Evolutionary conservation across 2,113 vertebrate genomes (phyloP).

Genomic region (Plecotus auritus): DNA sequence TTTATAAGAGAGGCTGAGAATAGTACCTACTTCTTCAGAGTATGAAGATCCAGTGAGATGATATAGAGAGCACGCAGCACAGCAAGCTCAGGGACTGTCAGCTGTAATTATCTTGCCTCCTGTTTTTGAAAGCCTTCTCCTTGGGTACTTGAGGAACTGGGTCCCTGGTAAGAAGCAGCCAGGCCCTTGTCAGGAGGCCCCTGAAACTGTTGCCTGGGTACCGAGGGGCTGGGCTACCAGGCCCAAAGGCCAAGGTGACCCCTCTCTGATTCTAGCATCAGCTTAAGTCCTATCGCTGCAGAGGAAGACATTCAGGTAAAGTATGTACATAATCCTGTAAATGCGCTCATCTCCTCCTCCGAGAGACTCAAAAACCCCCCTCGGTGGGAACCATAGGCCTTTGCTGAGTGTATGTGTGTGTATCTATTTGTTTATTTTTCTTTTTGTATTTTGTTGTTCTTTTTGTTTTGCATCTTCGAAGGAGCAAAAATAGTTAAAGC

Average conservation of each 20-base stretch:
- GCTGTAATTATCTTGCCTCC: neutral
- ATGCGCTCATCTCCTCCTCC: neutral
- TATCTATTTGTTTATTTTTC: neutral
- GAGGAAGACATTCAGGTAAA: neutral
- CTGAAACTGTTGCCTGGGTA: neutral
- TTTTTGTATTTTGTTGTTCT: neutral
- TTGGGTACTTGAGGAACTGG: neutral
- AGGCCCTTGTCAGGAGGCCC: neutral
- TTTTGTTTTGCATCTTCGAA: neutral
- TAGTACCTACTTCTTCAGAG: neutral
- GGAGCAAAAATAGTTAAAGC: neutral
- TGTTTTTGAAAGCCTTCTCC: neutral
- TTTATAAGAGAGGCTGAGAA: neutral
- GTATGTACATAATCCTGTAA: neutral
- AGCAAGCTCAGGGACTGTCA: neutral
- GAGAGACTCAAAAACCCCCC: neutral
- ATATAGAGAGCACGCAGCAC: neutral
- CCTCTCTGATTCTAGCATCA: neutral
- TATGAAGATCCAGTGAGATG: neutral
- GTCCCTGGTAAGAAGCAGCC: neutral
- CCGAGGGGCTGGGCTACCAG: neutral
- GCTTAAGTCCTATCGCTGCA: neutral
- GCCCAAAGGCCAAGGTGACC: neutral
- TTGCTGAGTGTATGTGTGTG: neutral
- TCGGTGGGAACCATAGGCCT: neutral